phyloP scores from a whole-genome alignment of 2,113 vertebrate species.

The Dendrocopos noguchii region DNA sequence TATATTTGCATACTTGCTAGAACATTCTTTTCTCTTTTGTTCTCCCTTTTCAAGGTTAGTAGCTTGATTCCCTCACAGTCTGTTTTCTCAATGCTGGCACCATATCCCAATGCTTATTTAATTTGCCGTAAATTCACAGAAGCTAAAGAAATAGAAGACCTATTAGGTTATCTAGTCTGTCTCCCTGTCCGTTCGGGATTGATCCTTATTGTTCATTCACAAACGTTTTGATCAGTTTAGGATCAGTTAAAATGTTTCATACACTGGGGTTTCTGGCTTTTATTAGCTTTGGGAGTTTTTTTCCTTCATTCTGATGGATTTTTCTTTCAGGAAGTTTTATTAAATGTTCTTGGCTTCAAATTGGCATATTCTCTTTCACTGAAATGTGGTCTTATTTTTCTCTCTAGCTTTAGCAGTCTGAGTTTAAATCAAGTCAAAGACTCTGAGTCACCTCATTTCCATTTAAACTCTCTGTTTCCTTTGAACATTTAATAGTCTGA shows the following conservation, averaged over 20 bases:
- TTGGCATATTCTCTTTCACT: conserved; percentile 35
- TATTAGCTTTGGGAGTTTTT: conserved; percentile 14
- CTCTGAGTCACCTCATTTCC: conserved; percentile 40
- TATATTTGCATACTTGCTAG: not conserved
- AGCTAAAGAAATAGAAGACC: not conserved
- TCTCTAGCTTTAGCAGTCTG: not conserved
- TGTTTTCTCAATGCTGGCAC: not conserved
- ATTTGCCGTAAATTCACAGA: conserved; percentile 21
- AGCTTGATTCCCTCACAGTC: not conserved
- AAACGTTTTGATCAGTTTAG: conserved; percentile 45
- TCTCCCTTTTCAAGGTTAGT: conserved; percentile 14
- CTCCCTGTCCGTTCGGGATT: not conserved
- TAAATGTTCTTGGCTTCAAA: conserved; percentile 46
- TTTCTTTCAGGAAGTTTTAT: conserved; percentile 55
- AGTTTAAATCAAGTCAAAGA: conserved; percentile 53
- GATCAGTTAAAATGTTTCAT: conserved; percentile 19
- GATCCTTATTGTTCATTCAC: conserved; percentile 28
- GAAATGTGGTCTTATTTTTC: conserved; percentile 43
- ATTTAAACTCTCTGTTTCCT: conserved; percentile 46
- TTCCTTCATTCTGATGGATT: conserved; percentile 25
- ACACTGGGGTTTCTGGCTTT: not conserved
- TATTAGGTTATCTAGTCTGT: not conserved
- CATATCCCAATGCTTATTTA: not conserved
- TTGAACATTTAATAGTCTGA: conserved; percentile 51
- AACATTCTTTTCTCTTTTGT: not conserved